Percentiles rank a stretch among this genome's conserved stretches.
Conservation (phyloP, 2,113 vertebrate genomes). For the Anoura caudifer region DNA sequence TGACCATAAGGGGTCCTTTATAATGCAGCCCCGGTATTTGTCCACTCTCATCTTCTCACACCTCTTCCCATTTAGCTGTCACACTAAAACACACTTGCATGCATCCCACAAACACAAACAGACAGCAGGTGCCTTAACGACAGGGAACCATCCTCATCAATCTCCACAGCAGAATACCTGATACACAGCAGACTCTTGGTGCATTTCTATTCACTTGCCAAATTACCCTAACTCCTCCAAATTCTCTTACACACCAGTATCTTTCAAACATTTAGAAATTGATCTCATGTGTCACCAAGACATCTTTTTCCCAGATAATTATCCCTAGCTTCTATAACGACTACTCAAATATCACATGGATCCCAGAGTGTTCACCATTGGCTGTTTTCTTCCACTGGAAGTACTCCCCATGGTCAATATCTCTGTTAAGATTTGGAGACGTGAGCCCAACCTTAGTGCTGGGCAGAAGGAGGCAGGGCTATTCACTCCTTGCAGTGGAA, state of each 20-base stretch:
- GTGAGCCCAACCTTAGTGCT: background rate
- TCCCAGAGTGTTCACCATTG: background rate
- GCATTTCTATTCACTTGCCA: background rate
- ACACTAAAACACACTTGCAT: background rate
- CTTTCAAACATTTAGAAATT: background rate
- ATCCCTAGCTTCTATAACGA: background rate
- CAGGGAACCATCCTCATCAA: background rate
- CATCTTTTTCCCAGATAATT: background rate
- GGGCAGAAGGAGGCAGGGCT: background rate
- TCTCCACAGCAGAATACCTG: background rate
- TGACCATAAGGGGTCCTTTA: background rate
- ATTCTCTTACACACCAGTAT: background rate
- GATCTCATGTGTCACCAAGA: background rate
- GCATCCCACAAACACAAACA: background rate
- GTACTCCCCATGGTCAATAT: background rate
- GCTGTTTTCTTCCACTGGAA: background rate
- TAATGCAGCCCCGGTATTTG: background rate
- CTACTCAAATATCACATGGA: background rate
- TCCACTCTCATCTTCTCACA: background rate
- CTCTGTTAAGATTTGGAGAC: background rate
- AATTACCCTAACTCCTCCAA: background rate
- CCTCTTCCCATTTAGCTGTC: background rate
- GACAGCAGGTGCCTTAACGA: background rate
- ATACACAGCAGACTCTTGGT: background rate
- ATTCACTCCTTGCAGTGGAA: background rate